phyloP scores from a whole-genome alignment of 2,888 invertebrate genomes.

The Acanthoscelides obtectus region DNA sequence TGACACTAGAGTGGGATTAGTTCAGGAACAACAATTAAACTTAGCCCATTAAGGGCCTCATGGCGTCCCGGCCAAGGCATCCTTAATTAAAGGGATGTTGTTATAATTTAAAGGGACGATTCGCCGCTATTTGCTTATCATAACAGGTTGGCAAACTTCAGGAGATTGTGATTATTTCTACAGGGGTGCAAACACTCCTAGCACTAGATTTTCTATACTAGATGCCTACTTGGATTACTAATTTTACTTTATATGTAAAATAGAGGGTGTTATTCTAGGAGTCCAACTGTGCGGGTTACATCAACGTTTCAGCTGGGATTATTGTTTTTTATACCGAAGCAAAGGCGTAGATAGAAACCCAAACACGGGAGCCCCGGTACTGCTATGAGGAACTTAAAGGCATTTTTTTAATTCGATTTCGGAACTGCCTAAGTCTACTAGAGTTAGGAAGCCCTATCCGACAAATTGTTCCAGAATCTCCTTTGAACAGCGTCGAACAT shows the following conservation, averaged over 20 bases:
- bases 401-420: too few species aligned
- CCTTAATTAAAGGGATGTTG: constrained; percentile 6
- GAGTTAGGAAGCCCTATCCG: too few species aligned
- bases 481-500: too few species aligned
- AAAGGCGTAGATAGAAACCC: too few species aligned
- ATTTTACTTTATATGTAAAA: neutral
- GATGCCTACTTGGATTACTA: neutral
- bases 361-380: too few species aligned
- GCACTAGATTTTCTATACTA: neutral
- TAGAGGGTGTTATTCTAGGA: neutral
- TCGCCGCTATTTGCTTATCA: neutral
- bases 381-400: too few species aligned
- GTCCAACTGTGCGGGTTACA: neutral
- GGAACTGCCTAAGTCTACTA: too few species aligned
- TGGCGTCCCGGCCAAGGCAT: neutral
- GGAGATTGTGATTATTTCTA: neutral
- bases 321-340: too few species aligned
- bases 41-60: constrained; percentile 3
- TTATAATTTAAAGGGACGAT: constrained; percentile 1
- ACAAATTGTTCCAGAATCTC: too few species aligned
- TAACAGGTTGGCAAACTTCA: neutral
- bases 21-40: constrained; percentile 6
- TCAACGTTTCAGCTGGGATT: too few species aligned
- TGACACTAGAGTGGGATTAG: constrained; percentile 5
- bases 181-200: neutral